These are phyloP conservation scores for Saturnia japonica DNA, from an alignment of 2,888 invertebrate species.

Conservation along the genomic window DNA sequence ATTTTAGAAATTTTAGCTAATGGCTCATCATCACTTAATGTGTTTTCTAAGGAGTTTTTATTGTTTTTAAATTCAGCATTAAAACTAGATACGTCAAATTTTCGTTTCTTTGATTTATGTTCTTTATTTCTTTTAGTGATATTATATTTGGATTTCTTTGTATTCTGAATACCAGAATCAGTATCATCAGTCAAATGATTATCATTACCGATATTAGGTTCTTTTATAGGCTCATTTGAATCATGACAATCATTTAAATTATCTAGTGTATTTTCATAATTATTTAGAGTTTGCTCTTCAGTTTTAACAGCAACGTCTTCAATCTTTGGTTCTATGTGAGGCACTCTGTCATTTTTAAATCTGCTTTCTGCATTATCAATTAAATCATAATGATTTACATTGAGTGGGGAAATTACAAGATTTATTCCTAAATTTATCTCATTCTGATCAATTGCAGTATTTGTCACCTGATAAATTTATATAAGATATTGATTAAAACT, in stretches of 20 bases:
- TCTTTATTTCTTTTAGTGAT: slow-evolving; percentile 14
- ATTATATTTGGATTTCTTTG: slow-evolving; percentile 15
- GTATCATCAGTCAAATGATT: background rate
- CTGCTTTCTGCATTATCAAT: background rate
- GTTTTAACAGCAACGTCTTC: slow-evolving; percentile 1
- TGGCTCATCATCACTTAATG: slow-evolving; percentile 43
- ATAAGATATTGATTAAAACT: background rate
- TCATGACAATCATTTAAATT: background rate
- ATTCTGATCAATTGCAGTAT: slow-evolving; percentile 31
- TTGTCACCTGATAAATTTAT: slow-evolving; percentile 31
- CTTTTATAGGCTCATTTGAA: background rate
- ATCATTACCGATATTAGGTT: background rate
- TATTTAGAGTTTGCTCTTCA: background rate
- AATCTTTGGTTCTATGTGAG: slow-evolving; percentile 8
- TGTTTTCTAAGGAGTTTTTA: background rate
- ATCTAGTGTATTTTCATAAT: background rate
- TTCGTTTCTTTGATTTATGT: slow-evolving; percentile 22
- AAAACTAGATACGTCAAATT: background rate
- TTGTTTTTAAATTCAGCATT: background rate
- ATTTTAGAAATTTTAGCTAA: slow-evolving; percentile 32
- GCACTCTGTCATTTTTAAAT: background rate
- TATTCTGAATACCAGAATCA: slow-evolving; percentile 18
- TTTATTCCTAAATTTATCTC: slow-evolving; percentile 35
- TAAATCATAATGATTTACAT: background rate
- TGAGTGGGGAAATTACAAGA: background rate